phyloP scores from a whole-genome alignment of 2,888 invertebrate genomes.

The Pasiphila rectangulata region DNA sequence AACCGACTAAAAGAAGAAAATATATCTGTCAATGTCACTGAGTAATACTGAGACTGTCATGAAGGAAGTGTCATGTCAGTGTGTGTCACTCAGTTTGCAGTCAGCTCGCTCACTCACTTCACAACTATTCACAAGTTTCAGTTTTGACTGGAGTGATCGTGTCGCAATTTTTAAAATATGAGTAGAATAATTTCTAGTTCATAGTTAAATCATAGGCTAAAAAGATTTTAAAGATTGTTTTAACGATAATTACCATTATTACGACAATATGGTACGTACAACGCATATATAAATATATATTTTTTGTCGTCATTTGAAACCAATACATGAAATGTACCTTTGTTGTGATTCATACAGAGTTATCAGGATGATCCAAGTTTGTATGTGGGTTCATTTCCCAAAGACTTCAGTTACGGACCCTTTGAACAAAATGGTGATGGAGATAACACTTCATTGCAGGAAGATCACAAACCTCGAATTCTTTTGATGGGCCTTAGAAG shows the following conservation, averaged over 20 bases:
- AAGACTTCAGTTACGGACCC: conserved; percentile 95
- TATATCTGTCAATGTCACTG: no score
- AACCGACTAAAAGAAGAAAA: no score
- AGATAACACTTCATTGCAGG: conserved; percentile 79
- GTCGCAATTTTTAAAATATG: conserved; percentile 12
- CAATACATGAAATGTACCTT: conserved; percentile 12
- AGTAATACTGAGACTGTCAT: no score
- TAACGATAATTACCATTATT: no score
- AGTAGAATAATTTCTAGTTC: conserved; percentile 1
- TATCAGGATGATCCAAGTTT: conserved; percentile 74
- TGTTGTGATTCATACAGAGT: conserved; percentile 48
- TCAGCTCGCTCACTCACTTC: no score
- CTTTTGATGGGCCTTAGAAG: conserved; percentile 96
- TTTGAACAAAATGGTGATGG: conserved; percentile 91
- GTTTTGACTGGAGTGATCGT: no score
- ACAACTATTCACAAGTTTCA: no score
- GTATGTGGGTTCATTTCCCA: conserved; percentile 88
- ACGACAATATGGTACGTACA: conserved; percentile 26
- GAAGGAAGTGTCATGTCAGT: no score
- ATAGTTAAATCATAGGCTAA: neutral
- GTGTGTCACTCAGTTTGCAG: no score
- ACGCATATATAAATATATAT: neutral
- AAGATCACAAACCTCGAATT: conserved; percentile 95
- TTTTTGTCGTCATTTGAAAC: neutral
- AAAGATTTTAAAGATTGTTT: neutral